Percentiles rank a stretch among this genome's conserved stretches.
phyloP scores from a whole-genome alignment of 2,797 vertebrate genomes.

The Scolopax rusticola region DNA sequence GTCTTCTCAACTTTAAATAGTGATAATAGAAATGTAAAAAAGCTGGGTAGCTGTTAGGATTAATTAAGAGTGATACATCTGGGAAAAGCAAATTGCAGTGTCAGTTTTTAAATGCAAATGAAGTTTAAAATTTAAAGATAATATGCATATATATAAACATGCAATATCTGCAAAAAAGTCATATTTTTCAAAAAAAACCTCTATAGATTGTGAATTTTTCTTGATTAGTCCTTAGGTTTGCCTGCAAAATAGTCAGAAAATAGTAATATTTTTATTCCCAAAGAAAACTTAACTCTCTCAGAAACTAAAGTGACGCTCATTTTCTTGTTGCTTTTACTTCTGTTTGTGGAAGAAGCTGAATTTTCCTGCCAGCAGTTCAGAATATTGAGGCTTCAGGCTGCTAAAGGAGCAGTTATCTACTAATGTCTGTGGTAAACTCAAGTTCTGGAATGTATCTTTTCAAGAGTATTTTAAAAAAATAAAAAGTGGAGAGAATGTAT shows the following conservation, averaged over 20 bases:
- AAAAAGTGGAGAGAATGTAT: not conserved
- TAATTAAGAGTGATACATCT: slow-evolving; percentile 76
- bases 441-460: not conserved
- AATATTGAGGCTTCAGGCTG: not conserved
- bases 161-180: slow-evolving; percentile 49
- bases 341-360: not conserved
- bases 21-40: slow-evolving; percentile 77
- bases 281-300: not conserved
- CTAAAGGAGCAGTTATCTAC: not conserved
- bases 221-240: slow-evolving; percentile 3
- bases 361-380: not conserved
- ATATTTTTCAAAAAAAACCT: not conserved
- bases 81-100: slow-evolving; percentile 64
- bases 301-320: not conserved
- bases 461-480: not conserved
- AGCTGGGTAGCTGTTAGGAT: slow-evolving; percentile 69
- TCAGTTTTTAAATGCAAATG: slow-evolving; percentile 72
- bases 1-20: slow-evolving; percentile 76
- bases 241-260: not conserved
- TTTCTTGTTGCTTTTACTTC: not conserved
- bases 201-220: not conserved
- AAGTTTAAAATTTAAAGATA: slow-evolving; percentile 71
- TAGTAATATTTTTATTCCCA: not conserved
- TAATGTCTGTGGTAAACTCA: fast-evolving
- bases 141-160: slow-evolving; percentile 63